Percentiles rank a stretch among this genome's conserved stretches.
Evolutionary conservation across 2,113 vertebrate genomes (phyloP).

Genomic region (Lepus europaeus): DNA sequence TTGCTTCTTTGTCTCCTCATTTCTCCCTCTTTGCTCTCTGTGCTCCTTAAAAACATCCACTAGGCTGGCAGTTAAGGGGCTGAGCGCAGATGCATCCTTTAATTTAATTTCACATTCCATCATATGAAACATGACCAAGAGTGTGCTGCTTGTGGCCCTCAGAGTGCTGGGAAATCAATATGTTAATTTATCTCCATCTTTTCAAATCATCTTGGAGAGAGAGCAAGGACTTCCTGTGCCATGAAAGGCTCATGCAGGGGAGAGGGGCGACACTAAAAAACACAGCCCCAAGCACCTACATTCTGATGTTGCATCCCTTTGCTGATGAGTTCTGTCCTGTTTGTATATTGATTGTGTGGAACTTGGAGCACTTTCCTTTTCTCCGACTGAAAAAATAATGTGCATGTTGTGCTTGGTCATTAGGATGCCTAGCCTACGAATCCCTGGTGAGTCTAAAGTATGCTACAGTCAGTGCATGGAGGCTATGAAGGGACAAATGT

Average conservation of each 20-base stretch:
- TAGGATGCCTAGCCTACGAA: not conserved
- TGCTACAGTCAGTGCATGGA: not conserved
- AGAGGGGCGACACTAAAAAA: not conserved
- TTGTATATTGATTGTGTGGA: conserved; percentile 11
- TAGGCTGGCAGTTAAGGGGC: conserved; percentile 60
- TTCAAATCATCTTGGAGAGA: conserved; percentile 41
- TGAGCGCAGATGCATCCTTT: conserved; percentile 79
- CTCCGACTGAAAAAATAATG: not conserved
- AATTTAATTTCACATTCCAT: conserved; percentile 81
- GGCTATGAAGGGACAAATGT: too few relatives aligned
- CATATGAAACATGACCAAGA: conserved; percentile 66
- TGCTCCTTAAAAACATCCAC: conserved; percentile 45
- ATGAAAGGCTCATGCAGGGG: not conserved
- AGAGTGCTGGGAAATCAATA: conserved; percentile 76
- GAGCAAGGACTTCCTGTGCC: not conserved
- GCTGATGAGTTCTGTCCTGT: not conserved
- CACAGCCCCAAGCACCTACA: not conserved
- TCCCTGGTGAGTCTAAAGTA: not conserved
- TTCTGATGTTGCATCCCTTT: not conserved
- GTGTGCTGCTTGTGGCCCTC: conserved; percentile 61
- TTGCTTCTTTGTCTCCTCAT: not conserved
- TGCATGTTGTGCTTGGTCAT: not conserved
- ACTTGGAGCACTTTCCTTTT: not conserved
- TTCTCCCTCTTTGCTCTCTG: not conserved
- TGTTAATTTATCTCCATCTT: conserved; percentile 72